These are phyloP conservation scores for Platysternon megacephalum DNA, from an alignment of 2,113 vertebrate species.

Conservation along the genomic window DNA sequence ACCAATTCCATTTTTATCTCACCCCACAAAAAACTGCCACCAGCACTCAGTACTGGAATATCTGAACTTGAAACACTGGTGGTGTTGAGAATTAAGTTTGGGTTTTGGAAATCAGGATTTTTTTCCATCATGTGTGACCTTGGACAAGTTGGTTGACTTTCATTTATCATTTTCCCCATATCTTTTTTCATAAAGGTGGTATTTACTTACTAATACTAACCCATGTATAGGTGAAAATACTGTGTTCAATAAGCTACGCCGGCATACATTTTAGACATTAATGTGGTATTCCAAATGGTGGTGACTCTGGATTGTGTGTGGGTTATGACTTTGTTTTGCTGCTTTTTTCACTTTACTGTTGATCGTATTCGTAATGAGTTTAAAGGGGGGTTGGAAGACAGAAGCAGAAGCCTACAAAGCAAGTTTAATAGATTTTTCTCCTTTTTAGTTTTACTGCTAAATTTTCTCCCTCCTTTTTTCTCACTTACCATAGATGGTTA, in stretches of 20 bases:
- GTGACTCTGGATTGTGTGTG: neutral
- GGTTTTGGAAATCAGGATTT: neutral
- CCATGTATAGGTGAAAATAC: neutral
- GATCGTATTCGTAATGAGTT: neutral
- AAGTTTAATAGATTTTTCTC: neutral
- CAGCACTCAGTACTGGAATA: no score
- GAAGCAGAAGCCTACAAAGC: neutral
- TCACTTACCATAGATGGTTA: neutral
- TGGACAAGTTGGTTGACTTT: neutral
- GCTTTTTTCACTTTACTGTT: neutral
- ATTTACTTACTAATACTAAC: neutral
- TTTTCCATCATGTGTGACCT: neutral
- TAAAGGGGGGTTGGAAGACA: neutral
- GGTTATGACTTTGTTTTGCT: neutral
- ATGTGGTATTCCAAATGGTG: neutral
- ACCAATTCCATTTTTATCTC: no score
- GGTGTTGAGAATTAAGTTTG: neutral
- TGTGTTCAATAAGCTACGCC: neutral
- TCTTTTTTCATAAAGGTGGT: neutral
- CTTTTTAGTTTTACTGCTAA: neutral
- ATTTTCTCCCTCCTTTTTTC: neutral
- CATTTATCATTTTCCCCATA: neutral
- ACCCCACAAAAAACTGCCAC: no score
- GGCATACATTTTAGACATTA: neutral
- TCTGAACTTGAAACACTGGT: neutral